Conservation (phyloP, 1,140 invertebrate species). For the Drosophila kanapiae region DNA sequence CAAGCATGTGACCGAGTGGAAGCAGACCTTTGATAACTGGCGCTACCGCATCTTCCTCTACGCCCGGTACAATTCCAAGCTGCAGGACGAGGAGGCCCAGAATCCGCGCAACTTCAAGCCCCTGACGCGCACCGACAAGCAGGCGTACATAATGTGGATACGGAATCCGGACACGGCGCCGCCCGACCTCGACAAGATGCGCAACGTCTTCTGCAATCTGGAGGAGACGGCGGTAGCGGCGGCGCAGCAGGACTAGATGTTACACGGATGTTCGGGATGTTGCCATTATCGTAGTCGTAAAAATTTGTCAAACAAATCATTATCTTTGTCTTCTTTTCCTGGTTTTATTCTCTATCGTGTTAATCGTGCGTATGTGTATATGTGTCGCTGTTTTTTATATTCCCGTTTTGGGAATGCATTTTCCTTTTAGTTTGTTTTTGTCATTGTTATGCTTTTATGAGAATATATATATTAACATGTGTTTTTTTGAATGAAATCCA, state of each 20-base stretch:
- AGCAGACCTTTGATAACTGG: conserved; percentile 83
- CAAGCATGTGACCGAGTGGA: conserved; percentile 82
- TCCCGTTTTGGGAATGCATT: conserved; percentile 58
- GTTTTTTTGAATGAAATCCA: conserved; percentile 33
- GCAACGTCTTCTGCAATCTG: conserved; percentile 79
- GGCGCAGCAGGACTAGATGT: conserved; percentile 70
- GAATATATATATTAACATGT: conserved; percentile 45
- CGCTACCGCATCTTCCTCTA: conserved; percentile 81
- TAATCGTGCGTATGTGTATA: conserved; percentile 56
- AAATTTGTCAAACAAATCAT: conserved; percentile 8
- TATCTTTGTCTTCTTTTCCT: conserved; percentile 17
- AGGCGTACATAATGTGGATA: conserved; percentile 82
- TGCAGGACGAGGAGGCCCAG: conserved; percentile 77
- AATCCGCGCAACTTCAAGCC: conserved; percentile 82
- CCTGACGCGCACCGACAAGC: conserved; percentile 80
- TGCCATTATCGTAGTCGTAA: conserved; percentile 66
- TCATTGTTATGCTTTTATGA: conserved; percentile 68
- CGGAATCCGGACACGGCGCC: conserved; percentile 81
- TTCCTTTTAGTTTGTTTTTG: conserved; percentile 51
- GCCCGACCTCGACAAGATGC: conserved; percentile 80
- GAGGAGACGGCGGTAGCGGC: conserved; percentile 68
- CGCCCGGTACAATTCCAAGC: conserved; percentile 80
- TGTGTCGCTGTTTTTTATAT: conserved; percentile 52
- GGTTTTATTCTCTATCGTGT: conserved; percentile 43
- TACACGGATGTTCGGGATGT: conserved; percentile 13